phyloP scores from a whole-genome alignment of 2,888 invertebrate species.

The Bombylius discolor region DNA sequence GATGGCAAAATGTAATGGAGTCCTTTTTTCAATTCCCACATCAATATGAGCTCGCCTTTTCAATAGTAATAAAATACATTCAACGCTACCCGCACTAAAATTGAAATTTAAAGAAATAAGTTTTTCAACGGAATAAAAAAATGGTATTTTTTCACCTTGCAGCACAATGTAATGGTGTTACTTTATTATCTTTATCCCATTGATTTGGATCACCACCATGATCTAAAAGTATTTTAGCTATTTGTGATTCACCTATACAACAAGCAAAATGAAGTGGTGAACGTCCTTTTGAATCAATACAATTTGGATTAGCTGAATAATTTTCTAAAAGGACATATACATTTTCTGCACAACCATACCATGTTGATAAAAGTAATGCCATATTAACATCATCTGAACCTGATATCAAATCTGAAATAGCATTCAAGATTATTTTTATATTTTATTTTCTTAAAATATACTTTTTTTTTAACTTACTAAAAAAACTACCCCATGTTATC shows the following conservation, averaged over 20 bases:
- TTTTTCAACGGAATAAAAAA: neutral
- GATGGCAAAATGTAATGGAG: slow-evolving; percentile 75
- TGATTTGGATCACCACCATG: slow-evolving; percentile 53
- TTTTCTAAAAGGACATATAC: slow-evolving; percentile 25
- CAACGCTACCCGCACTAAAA: slow-evolving; percentile 30
- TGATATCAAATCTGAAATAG: slow-evolving; percentile 20
- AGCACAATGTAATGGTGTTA: slow-evolving; percentile 66
- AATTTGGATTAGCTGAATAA: slow-evolving; percentile 44
- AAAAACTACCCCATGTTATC: slow-evolving; percentile 25
- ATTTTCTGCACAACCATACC: slow-evolving; percentile 28
- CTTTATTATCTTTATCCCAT: slow-evolving; percentile 58
- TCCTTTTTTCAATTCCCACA: slow-evolving; percentile 53
- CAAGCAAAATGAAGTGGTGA: slow-evolving; percentile 68
- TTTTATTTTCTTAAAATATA: neutral
- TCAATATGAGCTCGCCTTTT: slow-evolving; percentile 67
- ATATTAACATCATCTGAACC: slow-evolving; percentile 29
- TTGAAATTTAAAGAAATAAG: neutral
- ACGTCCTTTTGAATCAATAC: slow-evolving; percentile 52
- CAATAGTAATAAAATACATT: slow-evolving; percentile 46
- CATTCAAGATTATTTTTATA: neutral
- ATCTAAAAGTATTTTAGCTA: slow-evolving; percentile 55
- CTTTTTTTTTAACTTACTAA: slow-evolving; percentile 18
- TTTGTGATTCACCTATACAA: slow-evolving; percentile 57
- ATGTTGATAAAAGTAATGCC: slow-evolving; percentile 28
- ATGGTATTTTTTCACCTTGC: slow-evolving; percentile 40